Base-by-base conservation (phyloP, 2,113 vertebrate genomes). In the Microcebus jonahi region DNA sequence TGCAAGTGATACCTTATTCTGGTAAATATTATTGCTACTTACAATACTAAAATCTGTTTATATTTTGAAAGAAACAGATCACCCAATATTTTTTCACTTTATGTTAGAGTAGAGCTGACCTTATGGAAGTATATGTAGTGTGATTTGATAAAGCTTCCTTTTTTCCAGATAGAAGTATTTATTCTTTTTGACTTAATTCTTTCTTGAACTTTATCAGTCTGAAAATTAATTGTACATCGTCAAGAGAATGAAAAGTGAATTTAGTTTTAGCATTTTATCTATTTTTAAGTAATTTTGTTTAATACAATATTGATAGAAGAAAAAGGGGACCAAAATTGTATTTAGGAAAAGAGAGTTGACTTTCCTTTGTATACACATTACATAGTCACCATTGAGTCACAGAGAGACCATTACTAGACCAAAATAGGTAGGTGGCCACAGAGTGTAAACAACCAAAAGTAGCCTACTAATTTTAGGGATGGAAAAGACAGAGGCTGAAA, bases 211-310 rank as follows among this genome's bases (percentile, higher is more conserved):
- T 39, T 73, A 53, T 79, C 61, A 96, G 21, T 67, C 93, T 95
- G 63, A 96, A 90, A 94, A 80, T 91, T 88, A 90, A 82, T 76
- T 80, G 31, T 70, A 67, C 21, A 2, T 89, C 65, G 42, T 85
- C 50, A 82, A 76, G 77, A 92, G 29, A 86, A 73, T 87, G 50
- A 79, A 84, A 90, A 57, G 17, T 83, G 57, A 92, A 73, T 93
- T 82, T 75, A 86, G 77, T 94, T 96, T 94, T 82, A 95, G 92
- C 34, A 76, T 80, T 83, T 75, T 70, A 77, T 82, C 42, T 59
- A 67, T 81, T 92, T 92, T 89, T 95, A 82, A 96, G 25, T 91
- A 88, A 68, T 36, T 5, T 90, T 95, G 15, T 91, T 87, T 76
- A 83, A 71, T 75, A 88, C 6, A 77, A 6, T 95, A 77, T 91